A percentile compares a stretch with the other conserved stretches of the same genome.
phyloP scores from a whole-genome alignment of 2,888 invertebrate genomes.

The Polydrusus tereticollis region DNA sequence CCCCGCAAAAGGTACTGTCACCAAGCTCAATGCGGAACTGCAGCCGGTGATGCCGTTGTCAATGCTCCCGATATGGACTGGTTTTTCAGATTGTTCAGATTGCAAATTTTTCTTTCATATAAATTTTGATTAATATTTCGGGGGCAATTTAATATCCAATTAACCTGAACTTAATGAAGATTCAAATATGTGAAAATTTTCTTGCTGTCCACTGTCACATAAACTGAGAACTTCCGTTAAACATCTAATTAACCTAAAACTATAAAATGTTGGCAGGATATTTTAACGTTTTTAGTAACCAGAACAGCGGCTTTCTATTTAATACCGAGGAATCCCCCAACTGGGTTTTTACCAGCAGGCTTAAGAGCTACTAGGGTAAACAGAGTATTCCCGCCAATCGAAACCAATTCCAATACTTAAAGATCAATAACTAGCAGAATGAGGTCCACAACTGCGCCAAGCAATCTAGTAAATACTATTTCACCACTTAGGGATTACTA shows the following conservation, averaged over 20 bases:
- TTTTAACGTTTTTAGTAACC: no score
- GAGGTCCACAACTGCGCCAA: no score
- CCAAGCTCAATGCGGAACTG: constrained; percentile 16
- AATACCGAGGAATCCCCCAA: no score
- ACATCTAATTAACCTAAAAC: constrained; percentile 1
- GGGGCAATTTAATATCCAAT: constrained; percentile 10
- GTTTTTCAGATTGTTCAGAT: constrained; percentile 16
- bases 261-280: neutral
- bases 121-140: constrained; percentile 16
- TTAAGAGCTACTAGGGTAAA: no score
- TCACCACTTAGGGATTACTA: no score
- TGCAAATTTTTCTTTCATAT: neutral
- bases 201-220: neutral
- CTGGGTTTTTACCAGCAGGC: no score
- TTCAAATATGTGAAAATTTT: neutral
- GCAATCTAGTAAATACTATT: no score
- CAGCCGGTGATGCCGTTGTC: constrained; percentile 8
- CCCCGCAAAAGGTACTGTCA: constrained; percentile 17
- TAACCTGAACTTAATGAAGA: neutral
- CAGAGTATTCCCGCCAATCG: no score
- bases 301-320: no score
- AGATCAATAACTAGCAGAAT: no score
- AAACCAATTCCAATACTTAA: no score
- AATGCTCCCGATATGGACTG: constrained; percentile 18
- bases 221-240: neutral